phyloP scores from a whole-genome alignment of 2,888 invertebrate species.

The Heliconius charithonia region DNA sequence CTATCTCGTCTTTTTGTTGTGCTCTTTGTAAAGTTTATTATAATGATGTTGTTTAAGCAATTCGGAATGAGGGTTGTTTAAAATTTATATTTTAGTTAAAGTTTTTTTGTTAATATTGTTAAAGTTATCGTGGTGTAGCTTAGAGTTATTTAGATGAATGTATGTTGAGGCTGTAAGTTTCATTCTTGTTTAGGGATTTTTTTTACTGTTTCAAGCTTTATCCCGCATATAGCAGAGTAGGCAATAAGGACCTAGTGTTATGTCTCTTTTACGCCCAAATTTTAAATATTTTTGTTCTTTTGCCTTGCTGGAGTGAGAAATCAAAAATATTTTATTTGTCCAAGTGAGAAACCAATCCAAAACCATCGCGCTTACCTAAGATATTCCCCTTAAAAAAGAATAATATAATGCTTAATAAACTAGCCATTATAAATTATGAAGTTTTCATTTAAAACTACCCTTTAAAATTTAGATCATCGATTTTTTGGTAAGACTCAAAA shows the following conservation, averaged over 20 bases:
- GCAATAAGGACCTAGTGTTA: background rate
- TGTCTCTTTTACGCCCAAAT: no score
- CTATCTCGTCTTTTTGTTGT: no score
- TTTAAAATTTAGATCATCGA: background rate
- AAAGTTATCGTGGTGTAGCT: background rate
- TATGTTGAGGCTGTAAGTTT: no score
- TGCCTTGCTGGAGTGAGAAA: background rate
- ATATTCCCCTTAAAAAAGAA: background rate
- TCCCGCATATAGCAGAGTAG: background rate
- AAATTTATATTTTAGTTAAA: background rate
- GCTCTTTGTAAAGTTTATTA: slow-evolving; percentile 3
- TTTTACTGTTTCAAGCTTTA: background rate
- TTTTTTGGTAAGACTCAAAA: background rate
- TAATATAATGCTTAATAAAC: background rate
- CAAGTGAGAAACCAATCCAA: no score
- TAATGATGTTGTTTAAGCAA: background rate
- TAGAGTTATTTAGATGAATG: background rate
- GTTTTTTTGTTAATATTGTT: background rate
- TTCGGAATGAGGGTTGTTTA: no score
- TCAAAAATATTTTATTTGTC: background rate
- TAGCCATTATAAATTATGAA: no score
- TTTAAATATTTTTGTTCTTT: background rate
- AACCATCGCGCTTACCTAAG: background rate
- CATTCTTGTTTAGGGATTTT: background rate
- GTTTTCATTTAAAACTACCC: background rate